Conservation (phyloP, 92 coral and sea anemone species). For the Meandrina meandrites region DNA sequence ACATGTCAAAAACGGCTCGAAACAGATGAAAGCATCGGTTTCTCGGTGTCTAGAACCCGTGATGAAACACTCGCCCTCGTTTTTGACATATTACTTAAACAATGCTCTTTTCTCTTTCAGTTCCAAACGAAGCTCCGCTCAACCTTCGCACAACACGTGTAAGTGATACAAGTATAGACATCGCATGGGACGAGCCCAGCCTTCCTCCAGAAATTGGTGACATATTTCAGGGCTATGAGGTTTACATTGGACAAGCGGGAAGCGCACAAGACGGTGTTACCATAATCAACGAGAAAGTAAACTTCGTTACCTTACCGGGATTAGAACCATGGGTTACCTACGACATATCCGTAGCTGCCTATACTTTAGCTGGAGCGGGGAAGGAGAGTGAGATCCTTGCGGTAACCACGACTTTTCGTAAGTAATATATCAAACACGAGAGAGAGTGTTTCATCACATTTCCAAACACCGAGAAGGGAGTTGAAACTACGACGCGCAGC, state of each 20-base stretch:
- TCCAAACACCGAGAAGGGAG: too few relatives aligned
- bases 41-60: too few relatives aligned
- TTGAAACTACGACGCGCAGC: too few relatives aligned
- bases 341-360: constrained; percentile 56
- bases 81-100: too few relatives aligned
- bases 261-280: background rate
- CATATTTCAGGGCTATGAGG: constrained; percentile 22
- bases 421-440: background rate
- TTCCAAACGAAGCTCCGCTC: constrained; percentile 14
- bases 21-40: too few relatives aligned
- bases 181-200: constrained; percentile 14
- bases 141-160: background rate
- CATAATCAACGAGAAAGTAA: background rate
- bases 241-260: constrained; percentile 7
- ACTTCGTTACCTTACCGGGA: constrained; percentile 34
- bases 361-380: constrained; percentile 65
- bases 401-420: constrained; percentile 4
- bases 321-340: constrained; percentile 56
- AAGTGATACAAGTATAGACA: background rate
- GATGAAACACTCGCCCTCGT: too few relatives aligned
- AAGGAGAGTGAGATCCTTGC: constrained; percentile 10
- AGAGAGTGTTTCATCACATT: too few relatives aligned
- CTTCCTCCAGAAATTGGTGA: background rate
- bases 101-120: background rate
- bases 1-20: too few relatives aligned